Base-by-base conservation (phyloP, 2,888 invertebrate genomes). In the Achlya flavicornis region DNA sequence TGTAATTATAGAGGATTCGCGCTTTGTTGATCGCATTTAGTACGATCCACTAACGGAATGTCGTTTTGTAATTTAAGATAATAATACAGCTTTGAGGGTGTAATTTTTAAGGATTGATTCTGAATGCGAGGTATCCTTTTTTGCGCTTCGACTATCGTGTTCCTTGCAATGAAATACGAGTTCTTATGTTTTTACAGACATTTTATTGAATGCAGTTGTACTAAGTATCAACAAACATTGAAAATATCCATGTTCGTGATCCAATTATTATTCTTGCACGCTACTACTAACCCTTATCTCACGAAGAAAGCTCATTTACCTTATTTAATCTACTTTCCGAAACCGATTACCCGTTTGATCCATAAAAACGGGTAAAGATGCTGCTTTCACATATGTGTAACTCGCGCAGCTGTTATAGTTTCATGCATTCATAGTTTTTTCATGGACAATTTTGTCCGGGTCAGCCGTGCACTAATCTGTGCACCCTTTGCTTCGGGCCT, bases 1-100 rank as follows among this genome's bases (percentile, higher is more conserved):
- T 60, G 73, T 83, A 85, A 89, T 89, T 89, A 84, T 81, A 66
- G 70, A 78, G 83, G 79, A 80, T 81, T 79, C 76, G 72, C 68
- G 74, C 72, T 85, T 89, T 85, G 85, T 86, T 71, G 76, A 70
- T 75, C 70, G 67, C 62, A 62, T 72, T 67, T 70, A 66, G 61
- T 65, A 62, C 64, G 66, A 75, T 66, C 64, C 71, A 74, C 69
- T 87, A 87, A 88, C 86, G 85, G 88, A 77, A 85, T 77, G 64
- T 65, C 73, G 70, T 76, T 69, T 76, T 74, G 75, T 75, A 73
- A 74, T 67, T 61, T 67, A 69, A 70, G 67, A 63, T 69, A 64
- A 63, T 69, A 64, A 61, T 66, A 43, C 64, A 63, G 64, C 66
- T 60, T 61, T 58, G 53, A 41, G 41, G 11, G 41, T 41, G 12